Base-by-base conservation (phyloP, 2,888 invertebrate species). In the Luperina testacea region DNA sequence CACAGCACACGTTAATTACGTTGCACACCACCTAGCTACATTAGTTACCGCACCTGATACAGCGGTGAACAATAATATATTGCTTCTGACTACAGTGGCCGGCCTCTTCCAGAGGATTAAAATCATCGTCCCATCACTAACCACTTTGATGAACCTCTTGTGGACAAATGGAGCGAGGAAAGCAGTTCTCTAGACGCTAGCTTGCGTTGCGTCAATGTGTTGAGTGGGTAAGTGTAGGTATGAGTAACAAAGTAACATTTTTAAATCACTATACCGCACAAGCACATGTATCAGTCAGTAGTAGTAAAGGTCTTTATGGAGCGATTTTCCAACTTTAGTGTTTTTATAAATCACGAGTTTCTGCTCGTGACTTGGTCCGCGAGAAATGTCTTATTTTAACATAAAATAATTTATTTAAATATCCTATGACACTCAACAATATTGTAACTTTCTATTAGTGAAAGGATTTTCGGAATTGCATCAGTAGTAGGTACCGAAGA, bases 131-230 rank as follows among this genome's bases (percentile, higher is more conserved):
- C 87, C 74, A 78, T 83, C 68, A 77, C 81, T 80, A 77, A 80
- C 65, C 51, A 51, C 81, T 85, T 85, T 87, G 87, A 87, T 81
- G 59, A 77, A 74, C 68, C 77, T 73, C 75, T 81, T 87, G 69
- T 57, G 32, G 51, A 42, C 68, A 75, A 83, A 68, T 78, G 77
- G 77, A 85, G 81, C 87, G 85, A 72, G 64, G 53, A 57, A 83
- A 71, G 59, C 68, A 83, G 78, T 83, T 77, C 78, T 77, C 73
- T 61, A 82, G 53, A 72, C 27, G 32, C 32, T 27, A n/a, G n/a
- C 27, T 69, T 48, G 13, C 3, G 20, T 42, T 57, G 24, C 20
- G 7, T 38, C 42, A 24, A 2, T 17, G 4, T 17, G 20, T 17
- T 13, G 5, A 57, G 27, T 75, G 13, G n/a, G 13, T 7, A 4